Evolutionary conservation across 2,888 invertebrate genomes (phyloP), one percentile per base, ranked within the genome.

Genomic region (Drosophila tripunctata): DNA sequence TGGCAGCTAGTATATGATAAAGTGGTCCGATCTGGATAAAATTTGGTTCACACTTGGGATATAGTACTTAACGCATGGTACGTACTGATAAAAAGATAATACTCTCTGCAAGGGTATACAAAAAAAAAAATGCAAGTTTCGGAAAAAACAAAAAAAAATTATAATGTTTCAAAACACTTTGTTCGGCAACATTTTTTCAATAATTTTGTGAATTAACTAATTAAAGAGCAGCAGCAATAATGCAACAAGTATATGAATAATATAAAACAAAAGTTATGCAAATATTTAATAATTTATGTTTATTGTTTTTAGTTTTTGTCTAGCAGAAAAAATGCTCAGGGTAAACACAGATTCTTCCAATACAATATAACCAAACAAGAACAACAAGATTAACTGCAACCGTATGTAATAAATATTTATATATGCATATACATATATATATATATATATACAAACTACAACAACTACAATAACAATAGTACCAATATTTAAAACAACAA

Each of bases 321-420:
- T 75, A 81, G 81, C 81, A 86, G 84, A 82, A 80, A n/a, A 91
- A 90, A 88, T 89, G 91, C 91, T 91, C 91, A 91, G 91, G 91
- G 91, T 90, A 90, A 88, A 90, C 90, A 91, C 91, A 90, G 91
- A 91, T 90, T 91, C 91, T 91, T 91, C 91, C 91, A 91, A 86
- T 86, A 88, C 76, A 89, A 87, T 70, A 77, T 69, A 65, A 78
- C 70, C 71, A 82, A 75, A 77, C 54, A 64, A 69, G 14, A 73
- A 56, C 31, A 70, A 48, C 21, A 51, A 45, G 70, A 74, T 68
- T 60, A 76, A 74, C 71, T 48, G 50, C 45, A 77, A 69, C 76
- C 70, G 72, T 71, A 79, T 75, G 68, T 69, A 75, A 82, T 82
- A 79, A 79, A 62, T 82, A 70, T 73, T 76, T 79, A 75, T 79